Base-by-base conservation (phyloP, 2,797 vertebrate genomes). In the Chloroceryle inda region DNA sequence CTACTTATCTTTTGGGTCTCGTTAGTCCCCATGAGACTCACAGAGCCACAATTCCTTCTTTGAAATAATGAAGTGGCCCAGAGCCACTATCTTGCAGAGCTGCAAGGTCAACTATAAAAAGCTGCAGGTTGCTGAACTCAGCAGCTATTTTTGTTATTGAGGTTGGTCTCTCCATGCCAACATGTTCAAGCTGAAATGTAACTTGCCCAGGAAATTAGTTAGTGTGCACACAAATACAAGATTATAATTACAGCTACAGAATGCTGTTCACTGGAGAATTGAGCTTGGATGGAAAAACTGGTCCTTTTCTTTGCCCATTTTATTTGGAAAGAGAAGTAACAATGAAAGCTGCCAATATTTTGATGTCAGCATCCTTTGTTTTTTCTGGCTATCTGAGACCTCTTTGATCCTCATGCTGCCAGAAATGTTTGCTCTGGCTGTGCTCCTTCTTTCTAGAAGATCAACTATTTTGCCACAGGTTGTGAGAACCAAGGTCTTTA, bases 191-290 rank as follows among this genome's bases (percentile, higher is more conserved):
- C 85, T 1, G 52, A 95, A 96, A 91, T 85, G 79, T 92, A 91
- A 88, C 84, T 94, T 96, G 93, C 92, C 93, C 31, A 2, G 94
- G 89, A 92, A 96, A 97, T 96, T 94, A 97, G 95, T 95, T 95
- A 91, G 80, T 81, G 84, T 72, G 81, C 72, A 59, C 85, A 94
- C 81, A 94, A 96, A 92, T 96, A 88, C 90, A 78, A 91, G 89
- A 85, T 92, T 94, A 80, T 97, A 96, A 96, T 96, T 97, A 96
- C 83, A 94, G 85, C 91, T 96, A 96, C 95, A 94, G 95, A 96
- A 88, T 74, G 91, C 72, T 77, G 85, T 77, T 96, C 91, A 52
- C 88, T 85, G 75, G 93, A 95, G 96, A 95, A 82, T 9, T 92
- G 85, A 92, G 52, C 73, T 73, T 96, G 95, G 94, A 97, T 68